Conservation (phyloP, 2,797 vertebrate species). For the Podarcis siculus region DNA sequence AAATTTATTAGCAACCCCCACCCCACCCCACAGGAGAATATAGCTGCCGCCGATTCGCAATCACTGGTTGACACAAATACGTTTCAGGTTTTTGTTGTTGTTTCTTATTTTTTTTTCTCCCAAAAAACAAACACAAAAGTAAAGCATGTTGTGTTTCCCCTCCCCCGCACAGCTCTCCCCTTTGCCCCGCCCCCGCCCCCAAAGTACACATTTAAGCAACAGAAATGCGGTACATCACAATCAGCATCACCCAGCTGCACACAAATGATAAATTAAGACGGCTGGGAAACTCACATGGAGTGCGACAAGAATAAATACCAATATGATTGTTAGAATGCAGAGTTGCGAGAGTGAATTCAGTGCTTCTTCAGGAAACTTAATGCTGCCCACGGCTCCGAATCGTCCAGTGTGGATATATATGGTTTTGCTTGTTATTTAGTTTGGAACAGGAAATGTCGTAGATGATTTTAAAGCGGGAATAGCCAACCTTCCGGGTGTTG, state of each 20-base stretch:
- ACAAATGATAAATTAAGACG: constrained; percentile 59
- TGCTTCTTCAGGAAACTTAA: constrained; percentile 44
- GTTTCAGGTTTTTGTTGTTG: background rate
- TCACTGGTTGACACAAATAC: background rate
- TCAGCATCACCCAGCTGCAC: constrained; percentile 62
- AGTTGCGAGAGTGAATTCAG: constrained; percentile 34
- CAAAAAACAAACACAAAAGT: constrained; percentile 28
- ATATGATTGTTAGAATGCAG: constrained; percentile 36
- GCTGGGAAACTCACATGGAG: constrained; percentile 49
- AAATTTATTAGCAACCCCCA: background rate
- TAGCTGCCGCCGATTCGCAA: background rate
- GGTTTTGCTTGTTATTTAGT: constrained; percentile 1
- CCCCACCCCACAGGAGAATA: background rate
- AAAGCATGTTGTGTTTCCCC: background rate
- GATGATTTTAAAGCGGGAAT: too few relatives aligned
- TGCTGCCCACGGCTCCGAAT: constrained; percentile 27
- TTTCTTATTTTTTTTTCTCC: constrained; percentile 10
- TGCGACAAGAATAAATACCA: constrained; percentile 64
- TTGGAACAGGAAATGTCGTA: background rate
- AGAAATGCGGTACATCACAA: constrained; percentile 65
- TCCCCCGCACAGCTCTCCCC: background rate
- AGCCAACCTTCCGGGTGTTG: too few relatives aligned
- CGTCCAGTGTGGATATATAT: background rate
- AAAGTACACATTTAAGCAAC: constrained; percentile 63
- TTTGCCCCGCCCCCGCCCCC: constrained; percentile 44